Base-by-base conservation (phyloP, 2,888 invertebrate genomes). In the Cenopis cana region DNA sequence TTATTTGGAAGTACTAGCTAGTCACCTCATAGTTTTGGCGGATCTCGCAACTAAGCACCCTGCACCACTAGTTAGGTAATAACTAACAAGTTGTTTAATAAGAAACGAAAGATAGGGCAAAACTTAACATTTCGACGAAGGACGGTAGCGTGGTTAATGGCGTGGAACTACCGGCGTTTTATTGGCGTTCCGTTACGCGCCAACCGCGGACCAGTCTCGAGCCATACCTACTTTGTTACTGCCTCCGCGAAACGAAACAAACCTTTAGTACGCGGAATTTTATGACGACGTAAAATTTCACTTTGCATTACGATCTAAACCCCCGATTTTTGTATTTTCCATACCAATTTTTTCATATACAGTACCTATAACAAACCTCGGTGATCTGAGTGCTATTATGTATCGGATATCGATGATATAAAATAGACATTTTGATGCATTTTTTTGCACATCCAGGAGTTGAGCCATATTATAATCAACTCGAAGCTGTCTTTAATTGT, bases 221-320 rank as follows among this genome's bases (percentile, higher is more conserved):
- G 41, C 59, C 56, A 57, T 62, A 72, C 24, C 24, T 24, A 24
- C 62, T 52, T 73, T 57, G 62, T 61, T 69, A 18, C 73, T 56
- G 41, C 36, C 29, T 55, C 33, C 17, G 59, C 33, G 49, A 33
- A 67, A 29, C 50, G 54, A 60, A 59, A 64, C 70, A 55, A 68
- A 55, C 69, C 75, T 74, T 76, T 78, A 80, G 76, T 81, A 81
- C 83, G 82, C 83, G 81, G 82, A 86, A 85, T 89, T 90, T 87
- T 87, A 89, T 82, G 86, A 78, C 79, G 79, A 81, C 83, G 85
- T 89, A 87, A 89, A 89, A 88, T 89, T 89, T 89, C 87, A 87
- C 86, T 89, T 88, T 83, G 81, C 83, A 76, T 82, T 79, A 82
- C 84, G 79, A 67, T 49, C 20, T 55, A 38, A 49, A 54, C 46